Percentiles rank a stretch among this genome's conserved stretches.
Evolutionary conservation across 2,797 vertebrate species (phyloP).

Genomic region (Molossus molossus): DNA sequence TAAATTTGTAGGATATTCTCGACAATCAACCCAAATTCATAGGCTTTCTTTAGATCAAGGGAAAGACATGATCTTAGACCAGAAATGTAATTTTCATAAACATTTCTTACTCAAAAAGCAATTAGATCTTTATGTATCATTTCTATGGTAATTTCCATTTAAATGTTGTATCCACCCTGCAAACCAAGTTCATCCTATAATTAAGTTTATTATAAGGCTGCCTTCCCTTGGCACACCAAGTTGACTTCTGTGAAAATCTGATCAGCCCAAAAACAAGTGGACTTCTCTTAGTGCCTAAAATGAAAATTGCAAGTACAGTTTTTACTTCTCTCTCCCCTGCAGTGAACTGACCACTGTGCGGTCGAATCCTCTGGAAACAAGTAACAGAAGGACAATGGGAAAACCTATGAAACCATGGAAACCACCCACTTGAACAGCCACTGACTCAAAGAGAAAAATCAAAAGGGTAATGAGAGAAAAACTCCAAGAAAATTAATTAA

Average conservation of each 20-base stretch:
- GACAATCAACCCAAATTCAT: background rate
- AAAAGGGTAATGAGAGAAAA: background rate
- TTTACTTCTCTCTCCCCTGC: background rate
- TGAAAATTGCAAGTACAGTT: background rate
- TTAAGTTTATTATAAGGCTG: background rate
- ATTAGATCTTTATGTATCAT: background rate
- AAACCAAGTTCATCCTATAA: background rate
- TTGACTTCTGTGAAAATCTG: background rate
- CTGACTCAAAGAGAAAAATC: background rate
- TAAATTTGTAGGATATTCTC: background rate
- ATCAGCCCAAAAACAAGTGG: too few relatives aligned
- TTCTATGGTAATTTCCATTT: background rate
- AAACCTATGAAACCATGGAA: background rate
- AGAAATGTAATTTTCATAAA: conserved; percentile 21
- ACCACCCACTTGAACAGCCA: background rate
- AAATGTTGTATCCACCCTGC: background rate
- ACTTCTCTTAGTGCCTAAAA: background rate
- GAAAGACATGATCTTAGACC: background rate
- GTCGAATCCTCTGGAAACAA: background rate
- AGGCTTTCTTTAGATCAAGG: background rate
- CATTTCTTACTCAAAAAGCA: background rate
- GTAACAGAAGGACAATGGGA: background rate
- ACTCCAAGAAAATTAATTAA: background rate
- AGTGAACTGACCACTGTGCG: background rate
- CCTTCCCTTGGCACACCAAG: background rate